phyloP scores from a whole-genome alignment of 2,113 vertebrate genomes.

The Pungitius pungitius region DNA sequence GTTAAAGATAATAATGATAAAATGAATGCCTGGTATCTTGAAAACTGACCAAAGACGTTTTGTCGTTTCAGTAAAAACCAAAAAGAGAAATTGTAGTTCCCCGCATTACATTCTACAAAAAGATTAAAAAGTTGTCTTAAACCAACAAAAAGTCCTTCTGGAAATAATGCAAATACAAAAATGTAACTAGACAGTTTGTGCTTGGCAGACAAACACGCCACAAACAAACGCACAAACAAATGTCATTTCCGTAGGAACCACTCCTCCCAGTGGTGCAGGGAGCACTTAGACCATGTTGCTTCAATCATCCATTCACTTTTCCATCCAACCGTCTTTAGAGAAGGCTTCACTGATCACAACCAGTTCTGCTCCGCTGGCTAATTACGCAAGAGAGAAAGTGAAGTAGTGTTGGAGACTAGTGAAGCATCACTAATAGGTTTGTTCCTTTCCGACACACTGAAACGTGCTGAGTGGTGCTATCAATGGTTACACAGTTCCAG shows the following conservation, averaged over 20 bases:
- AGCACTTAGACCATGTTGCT: constrained; percentile 48
- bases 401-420: background rate
- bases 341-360: constrained; percentile 6
- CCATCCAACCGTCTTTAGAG: constrained; percentile 23
- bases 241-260: constrained; percentile 1
- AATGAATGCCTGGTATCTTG: background rate
- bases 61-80: background rate
- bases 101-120: background rate
- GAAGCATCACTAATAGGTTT: background rate
- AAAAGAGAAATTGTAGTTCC: background rate
- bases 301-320: constrained; percentile 18
- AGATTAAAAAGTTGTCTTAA: background rate
- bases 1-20: background rate
- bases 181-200: background rate
- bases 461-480: background rate
- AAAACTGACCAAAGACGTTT: background rate
- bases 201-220: background rate
- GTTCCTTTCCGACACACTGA: background rate
- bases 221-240: constrained; percentile 4
- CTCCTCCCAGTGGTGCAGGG: constrained; percentile 21
- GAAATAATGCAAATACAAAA: constrained; percentile 26
- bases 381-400: constrained; percentile 5
- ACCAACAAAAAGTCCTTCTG: background rate
- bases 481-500: background rate
- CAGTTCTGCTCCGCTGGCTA: constrained; percentile 16